A percentile compares a stretch with the other conserved stretches of the same genome.
These are phyloP conservation scores for Lichenostomus cassidix DNA, from an alignment of 2,113 vertebrate genomes.

Conservation along the genomic window DNA sequence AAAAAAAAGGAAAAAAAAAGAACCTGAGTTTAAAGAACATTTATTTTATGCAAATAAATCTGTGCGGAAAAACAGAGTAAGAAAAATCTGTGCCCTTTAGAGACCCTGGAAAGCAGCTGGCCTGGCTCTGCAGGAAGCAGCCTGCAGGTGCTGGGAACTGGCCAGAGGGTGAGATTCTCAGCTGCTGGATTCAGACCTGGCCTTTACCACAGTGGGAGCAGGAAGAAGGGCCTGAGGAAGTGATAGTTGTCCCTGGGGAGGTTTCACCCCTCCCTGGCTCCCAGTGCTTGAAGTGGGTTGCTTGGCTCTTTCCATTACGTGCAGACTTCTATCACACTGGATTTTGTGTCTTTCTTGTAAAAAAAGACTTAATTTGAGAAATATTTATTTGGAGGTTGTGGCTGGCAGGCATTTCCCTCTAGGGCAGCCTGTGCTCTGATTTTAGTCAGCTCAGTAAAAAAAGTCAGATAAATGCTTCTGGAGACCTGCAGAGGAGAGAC, in stretches of 20 bases:
- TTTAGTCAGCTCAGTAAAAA: not conserved
- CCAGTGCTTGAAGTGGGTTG: not conserved
- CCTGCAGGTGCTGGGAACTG: not conserved
- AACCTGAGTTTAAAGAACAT: not conserved
- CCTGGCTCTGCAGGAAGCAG: not conserved
- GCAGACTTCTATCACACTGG: not conserved
- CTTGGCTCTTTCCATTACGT: not conserved
- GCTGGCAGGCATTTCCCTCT: not conserved
- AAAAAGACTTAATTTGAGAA: not conserved
- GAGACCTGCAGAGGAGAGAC: not conserved
- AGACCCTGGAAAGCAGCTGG: not conserved
- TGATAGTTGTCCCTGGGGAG: not conserved
- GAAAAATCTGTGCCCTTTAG: not conserved
- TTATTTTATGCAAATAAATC: conserved; percentile 28
- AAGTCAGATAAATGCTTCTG: not conserved
- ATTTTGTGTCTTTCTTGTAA: not conserved
- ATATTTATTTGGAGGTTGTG: not conserved
- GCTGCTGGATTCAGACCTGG: not conserved
- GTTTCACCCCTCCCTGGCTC: not conserved
- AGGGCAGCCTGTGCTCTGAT: not conserved
- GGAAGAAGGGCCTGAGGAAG: not conserved
- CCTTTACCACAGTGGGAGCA: not conserved
- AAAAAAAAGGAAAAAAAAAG: not conserved
- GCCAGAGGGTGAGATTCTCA: not conserved
- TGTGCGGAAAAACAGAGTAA: not conserved